phyloP scores from a whole-genome alignment of 2,113 vertebrate genomes.

The Atrichornis clamosus region DNA sequence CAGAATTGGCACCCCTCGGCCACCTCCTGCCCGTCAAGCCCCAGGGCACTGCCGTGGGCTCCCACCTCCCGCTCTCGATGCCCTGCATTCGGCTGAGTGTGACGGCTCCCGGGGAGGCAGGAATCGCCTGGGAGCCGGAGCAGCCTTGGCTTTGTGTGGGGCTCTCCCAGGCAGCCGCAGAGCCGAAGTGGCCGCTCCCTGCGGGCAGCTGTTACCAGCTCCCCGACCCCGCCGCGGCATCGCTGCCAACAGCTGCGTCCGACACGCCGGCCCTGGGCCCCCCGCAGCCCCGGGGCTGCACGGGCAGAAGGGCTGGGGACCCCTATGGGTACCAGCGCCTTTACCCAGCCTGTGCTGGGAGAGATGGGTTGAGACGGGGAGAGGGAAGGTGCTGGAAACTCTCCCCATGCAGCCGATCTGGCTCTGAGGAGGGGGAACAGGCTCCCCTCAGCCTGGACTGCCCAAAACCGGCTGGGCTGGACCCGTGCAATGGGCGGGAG shows the following conservation, averaged over 20 bases:
- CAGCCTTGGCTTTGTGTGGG: neutral
- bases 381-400: neutral
- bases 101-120: neutral
- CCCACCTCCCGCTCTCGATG: neutral
- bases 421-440: neutral
- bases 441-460: neutral
- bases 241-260: slow-evolving; percentile 44
- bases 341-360: neutral
- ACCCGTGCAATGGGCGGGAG: neutral
- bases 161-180: neutral
- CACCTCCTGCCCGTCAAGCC: neutral
- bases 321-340: fast-evolving
- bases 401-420: fast-evolving
- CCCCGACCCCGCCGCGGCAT: neutral
- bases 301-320: neutral
- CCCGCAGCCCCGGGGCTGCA: neutral
- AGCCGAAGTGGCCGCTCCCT: neutral
- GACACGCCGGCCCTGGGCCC: neutral
- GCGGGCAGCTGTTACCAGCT: slow-evolving; percentile 44
- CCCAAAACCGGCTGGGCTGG: neutral
- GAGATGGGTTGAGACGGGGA: neutral
- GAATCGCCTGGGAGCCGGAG: neutral
- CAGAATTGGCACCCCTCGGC: neutral
- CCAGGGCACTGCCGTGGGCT: neutral
- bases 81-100: neutral